Evolutionary conservation across 2,888 invertebrate species (phyloP), one percentile per base, ranked within the genome.

Genomic region (Sinohyriopsis cumingii): DNA sequence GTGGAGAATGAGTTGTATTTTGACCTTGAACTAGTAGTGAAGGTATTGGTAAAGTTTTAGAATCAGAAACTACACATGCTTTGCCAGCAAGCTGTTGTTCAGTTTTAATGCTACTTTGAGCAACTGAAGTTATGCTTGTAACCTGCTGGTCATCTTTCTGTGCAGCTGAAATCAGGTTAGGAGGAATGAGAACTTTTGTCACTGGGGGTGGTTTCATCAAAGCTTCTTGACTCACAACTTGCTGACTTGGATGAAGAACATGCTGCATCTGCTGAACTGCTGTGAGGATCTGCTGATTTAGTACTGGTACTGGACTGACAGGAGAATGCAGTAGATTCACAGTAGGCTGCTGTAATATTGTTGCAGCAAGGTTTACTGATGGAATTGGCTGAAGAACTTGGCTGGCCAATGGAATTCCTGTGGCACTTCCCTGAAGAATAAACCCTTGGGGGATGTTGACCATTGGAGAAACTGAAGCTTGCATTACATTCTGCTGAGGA

Each of bases 401-500:
- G 55, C 69, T 75, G 3, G 77, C 69, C 7, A 75, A 63, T 25
- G 70, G 77, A 18, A 77, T 25, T 20, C 74, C 73, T 45, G 45
- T 15, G 24, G 66, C 67, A 24, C 57, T 22, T 55, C 69, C 71
- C 19, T 65, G 67, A 54, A 77, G 61, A 2, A 77, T 28, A 3
- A 69, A 64, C 15, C 68, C 61, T 25, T 69, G 73, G n/a, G 75
- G 73, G 54, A 75, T 55, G 63, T 71, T 72, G 1, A 77, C 53
- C 28, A 77, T 33, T 4, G 77, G 77, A 25, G 77, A 75, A 15
- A 73, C 61, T 25, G 67, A n/a, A 6, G 67, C 33, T 55, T 75
- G 75, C 33, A 33, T 68, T 33, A 57, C 45, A 24, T 59, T 63
- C 25, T 63, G 45, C 60, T 69, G 65, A 25, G 70, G 70, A 22